A percentile compares a stretch with the other conserved stretches of the same genome.
phyloP scores from a whole-genome alignment of 2,113 vertebrate species.

The Okapia johnstoni region DNA sequence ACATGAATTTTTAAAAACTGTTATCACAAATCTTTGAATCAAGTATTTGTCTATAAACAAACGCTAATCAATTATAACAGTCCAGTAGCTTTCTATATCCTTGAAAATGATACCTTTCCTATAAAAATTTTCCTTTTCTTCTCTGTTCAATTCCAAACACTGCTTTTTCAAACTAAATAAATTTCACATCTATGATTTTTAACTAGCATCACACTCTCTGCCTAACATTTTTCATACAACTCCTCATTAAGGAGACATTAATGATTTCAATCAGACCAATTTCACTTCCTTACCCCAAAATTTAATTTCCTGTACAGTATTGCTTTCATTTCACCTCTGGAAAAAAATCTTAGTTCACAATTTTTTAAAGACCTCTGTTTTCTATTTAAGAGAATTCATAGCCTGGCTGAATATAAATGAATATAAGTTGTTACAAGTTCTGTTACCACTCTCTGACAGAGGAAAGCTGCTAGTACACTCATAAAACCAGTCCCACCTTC shows the following conservation, averaged over 20 bases:
- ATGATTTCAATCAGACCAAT: conserved; percentile 65
- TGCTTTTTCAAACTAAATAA: conserved; percentile 60
- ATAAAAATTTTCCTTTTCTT: not conserved
- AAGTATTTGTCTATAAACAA: conserved; percentile 39
- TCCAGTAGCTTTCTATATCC: not conserved
- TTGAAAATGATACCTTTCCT: not conserved
- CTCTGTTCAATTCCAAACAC: conserved; percentile 45
- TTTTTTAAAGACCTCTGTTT: conserved; percentile 58
- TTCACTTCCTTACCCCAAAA: conserved; percentile 66
- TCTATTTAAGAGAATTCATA: conserved; percentile 29
- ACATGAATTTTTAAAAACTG: not conserved
- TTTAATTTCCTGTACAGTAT: conserved; percentile 75
- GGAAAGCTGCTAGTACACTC: not conserved
- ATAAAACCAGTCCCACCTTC: not conserved
- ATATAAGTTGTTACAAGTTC: conserved; percentile 37
- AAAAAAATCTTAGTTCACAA: conserved; percentile 36
- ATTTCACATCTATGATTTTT: conserved; percentile 60
- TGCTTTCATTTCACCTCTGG: conserved; percentile 60
- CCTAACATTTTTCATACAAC: conserved; percentile 65
- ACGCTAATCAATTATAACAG: not conserved
- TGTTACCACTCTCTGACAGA: not conserved
- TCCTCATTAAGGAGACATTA: conserved; percentile 73
- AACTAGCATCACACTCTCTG: conserved; percentile 67
- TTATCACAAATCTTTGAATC: conserved; percentile 29
- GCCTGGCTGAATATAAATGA: not conserved